These are phyloP conservation scores for Spatulosminthurus flaviceps DNA, from an alignment of 2,888 invertebrate species.

Conservation along the genomic window DNA sequence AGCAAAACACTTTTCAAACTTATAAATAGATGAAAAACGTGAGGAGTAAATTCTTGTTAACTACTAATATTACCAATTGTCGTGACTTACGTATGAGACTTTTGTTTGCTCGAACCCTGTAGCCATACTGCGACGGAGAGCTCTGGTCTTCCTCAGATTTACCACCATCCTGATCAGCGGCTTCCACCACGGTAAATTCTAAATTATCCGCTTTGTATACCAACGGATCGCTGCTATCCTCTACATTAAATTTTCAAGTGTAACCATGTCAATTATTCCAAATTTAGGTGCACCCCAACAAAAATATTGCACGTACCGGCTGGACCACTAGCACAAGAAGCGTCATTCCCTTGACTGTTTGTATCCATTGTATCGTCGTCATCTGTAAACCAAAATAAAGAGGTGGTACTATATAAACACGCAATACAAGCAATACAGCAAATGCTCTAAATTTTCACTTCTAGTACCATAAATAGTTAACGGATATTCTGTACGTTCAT, in stretches of 20 bases:
- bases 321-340: background rate
- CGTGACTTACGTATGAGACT: constrained; percentile 14
- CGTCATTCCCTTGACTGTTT: background rate
- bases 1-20: background rate
- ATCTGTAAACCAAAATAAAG: background rate
- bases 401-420: background rate
- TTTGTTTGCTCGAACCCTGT: background rate
- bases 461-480: constrained; percentile 36
- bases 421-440: background rate
- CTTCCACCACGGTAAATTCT: constrained; percentile 18
- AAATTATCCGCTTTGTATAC: constrained; percentile 13
- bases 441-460: background rate
- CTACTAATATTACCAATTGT: too few species aligned
- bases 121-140: background rate
- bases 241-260: too few species aligned
- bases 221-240: background rate
- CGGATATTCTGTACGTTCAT: constrained; percentile 25
- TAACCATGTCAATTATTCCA: too few species aligned
- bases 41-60: too few species aligned
- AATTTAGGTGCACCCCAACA: background rate
- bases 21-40: background rate
- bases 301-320: background rate
- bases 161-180: background rate
- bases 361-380: constrained; percentile 20
- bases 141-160: background rate